These are phyloP conservation scores for Myotis myotis DNA, from an alignment of 2,797 vertebrate genomes.

Conservation along the genomic window DNA sequence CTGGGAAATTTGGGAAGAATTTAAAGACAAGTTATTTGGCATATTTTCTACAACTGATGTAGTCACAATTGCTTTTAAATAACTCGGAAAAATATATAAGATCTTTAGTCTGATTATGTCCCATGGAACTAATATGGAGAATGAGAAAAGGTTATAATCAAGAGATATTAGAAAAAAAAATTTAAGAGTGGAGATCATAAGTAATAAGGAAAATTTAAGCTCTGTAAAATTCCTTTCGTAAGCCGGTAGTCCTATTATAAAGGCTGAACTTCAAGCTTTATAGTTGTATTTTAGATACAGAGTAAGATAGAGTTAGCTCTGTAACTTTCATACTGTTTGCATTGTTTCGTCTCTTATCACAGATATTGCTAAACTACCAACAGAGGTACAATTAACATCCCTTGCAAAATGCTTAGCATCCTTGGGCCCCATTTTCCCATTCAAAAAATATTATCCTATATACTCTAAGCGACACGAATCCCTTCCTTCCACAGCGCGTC, in stretches of 20 bases:
- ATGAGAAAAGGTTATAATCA: background rate
- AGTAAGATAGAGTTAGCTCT: background rate
- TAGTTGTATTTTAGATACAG: background rate
- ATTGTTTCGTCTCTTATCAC: background rate
- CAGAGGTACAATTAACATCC: background rate
- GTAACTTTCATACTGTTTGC: background rate
- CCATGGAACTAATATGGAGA: background rate
- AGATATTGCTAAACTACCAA: background rate
- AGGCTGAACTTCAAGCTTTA: background rate
- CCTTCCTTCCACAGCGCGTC: background rate
- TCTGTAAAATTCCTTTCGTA: background rate
- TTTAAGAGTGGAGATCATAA: background rate
- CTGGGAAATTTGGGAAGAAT: background rate
- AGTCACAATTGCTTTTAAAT: background rate
- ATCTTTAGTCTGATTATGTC: background rate
- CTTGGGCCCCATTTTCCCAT: background rate
- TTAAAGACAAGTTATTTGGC: slow-evolving; percentile 11
- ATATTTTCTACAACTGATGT: background rate
- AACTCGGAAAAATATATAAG: background rate
- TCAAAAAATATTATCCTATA: background rate
- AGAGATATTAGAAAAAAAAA: background rate
- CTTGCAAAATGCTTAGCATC: background rate
- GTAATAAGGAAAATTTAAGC: background rate
- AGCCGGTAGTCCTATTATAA: background rate
- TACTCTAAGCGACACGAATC: background rate